Percentiles rank a stretch among this genome's conserved stretches.
Conservation (phyloP, 2,797 vertebrate species). For the Podarcis siculus region DNA sequence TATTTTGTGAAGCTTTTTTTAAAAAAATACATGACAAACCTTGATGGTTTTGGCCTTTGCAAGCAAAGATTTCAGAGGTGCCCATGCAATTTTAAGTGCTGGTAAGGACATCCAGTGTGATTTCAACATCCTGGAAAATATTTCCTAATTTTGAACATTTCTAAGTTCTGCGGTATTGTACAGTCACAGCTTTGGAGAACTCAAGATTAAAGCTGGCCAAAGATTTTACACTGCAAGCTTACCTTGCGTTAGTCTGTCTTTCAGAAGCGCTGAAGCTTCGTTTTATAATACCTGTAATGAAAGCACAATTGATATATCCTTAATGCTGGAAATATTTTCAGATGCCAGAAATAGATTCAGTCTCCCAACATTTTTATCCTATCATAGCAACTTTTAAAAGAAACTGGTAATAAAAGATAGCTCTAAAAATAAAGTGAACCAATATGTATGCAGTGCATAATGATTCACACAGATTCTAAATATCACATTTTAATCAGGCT, state of each 20-base stretch:
- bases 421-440: slow-evolving; percentile 6
- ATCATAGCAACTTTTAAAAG: slow-evolving; percentile 27
- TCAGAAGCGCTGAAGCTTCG: slow-evolving; percentile 74
- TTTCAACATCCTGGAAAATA: not conserved
- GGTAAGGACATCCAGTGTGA: not conserved
- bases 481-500: not conserved
- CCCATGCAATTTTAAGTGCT: not conserved
- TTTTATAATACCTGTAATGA: slow-evolving; percentile 75
- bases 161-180: not conserved
- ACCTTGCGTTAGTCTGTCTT: slow-evolving; percentile 73
- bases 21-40: not conserved
- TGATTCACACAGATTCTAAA: slow-evolving; percentile 12
- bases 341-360: not conserved
- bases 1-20: not conserved
- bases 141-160: not conserved
- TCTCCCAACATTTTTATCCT: not conserved
- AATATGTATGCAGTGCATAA: not conserved
- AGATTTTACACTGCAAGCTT: slow-evolving; percentile 40
- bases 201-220: not conserved
- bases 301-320: slow-evolving; percentile 33
- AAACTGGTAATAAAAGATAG: not conserved
- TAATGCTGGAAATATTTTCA: slow-evolving; percentile 5
- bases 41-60: not conserved
- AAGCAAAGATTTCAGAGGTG: not conserved
- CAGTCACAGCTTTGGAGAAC: not conserved